Percentiles rank a stretch among this genome's conserved stretches.
These are phyloP conservation scores for Ctenodactylus gundi DNA, from an alignment of 2,113 vertebrate species.

Conservation along the genomic window DNA sequence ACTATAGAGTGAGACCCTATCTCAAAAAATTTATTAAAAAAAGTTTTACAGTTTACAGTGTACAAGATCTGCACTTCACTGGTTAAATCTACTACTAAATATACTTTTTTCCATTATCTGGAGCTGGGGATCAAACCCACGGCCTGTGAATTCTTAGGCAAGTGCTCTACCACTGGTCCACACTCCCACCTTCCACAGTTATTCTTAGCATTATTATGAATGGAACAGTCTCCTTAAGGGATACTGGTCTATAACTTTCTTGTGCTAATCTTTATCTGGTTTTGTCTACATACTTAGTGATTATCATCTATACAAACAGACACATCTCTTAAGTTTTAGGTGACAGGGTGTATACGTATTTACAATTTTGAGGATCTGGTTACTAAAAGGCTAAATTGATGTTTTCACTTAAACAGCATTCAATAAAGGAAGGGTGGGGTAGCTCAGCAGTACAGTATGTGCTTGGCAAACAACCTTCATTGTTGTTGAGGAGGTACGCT, in stretches of 20 bases:
- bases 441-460: background rate
- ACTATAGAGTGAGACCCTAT: too few relatives aligned
- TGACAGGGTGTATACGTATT: background rate
- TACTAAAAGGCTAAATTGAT: background rate
- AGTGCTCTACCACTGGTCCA: too few relatives aligned
- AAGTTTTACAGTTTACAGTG: too few relatives aligned
- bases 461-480: background rate
- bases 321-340: background rate
- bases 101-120: too few relatives aligned
- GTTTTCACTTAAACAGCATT: conserved; percentile 19
- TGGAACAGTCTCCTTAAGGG: background rate
- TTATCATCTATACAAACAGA: background rate
- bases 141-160: background rate
- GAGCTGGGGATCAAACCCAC: background rate
- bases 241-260: background rate
- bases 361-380: background rate
- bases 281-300: background rate
- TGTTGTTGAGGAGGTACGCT: background rate
- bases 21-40: too few relatives aligned
- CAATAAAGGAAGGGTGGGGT: background rate
- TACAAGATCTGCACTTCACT: too few relatives aligned
- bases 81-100: too few relatives aligned
- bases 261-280: background rate
- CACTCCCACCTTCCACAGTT: too few relatives aligned
- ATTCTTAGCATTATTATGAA: too few relatives aligned